These are phyloP conservation scores for Athrips mouffetella DNA, from an alignment of 2,888 invertebrate genomes.

Conservation along the genomic window DNA sequence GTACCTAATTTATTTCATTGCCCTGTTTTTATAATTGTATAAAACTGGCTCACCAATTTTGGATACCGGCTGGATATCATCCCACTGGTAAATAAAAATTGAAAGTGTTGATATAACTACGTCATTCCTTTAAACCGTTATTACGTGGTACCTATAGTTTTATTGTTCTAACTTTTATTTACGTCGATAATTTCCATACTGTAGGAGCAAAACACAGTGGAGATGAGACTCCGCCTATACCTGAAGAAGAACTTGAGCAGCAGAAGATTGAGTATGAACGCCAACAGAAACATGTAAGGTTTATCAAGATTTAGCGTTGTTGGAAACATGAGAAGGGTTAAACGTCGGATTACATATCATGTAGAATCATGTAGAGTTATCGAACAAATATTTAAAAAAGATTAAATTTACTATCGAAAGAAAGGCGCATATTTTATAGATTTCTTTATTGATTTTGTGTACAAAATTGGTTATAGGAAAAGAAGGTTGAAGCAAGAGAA, in stretches of 20 bases:
- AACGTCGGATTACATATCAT: too few relatives aligned
- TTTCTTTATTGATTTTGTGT: neutral
- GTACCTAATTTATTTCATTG: neutral
- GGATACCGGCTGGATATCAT: constrained; percentile 85
- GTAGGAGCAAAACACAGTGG: constrained; percentile 71
- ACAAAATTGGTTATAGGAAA: constrained; percentile 57
- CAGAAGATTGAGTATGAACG: constrained; percentile 81
- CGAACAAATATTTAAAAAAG: too few relatives aligned
- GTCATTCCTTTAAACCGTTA: neutral
- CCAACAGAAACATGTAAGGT: constrained; percentile 75
- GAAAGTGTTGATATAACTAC: neutral
- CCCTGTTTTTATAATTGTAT: constrained; percentile 18
- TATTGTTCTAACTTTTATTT: neutral
- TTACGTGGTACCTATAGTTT: neutral
- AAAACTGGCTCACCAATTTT: constrained; percentile 92
- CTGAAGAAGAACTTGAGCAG: constrained; percentile 76
- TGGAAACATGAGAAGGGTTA: too few relatives aligned
- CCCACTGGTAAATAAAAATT: constrained; percentile 81
- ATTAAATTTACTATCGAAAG: too few relatives aligned
- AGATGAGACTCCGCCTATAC: constrained; percentile 72
- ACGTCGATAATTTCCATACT: neutral
- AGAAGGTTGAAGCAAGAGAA: constrained; percentile 77
- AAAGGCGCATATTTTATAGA: too few relatives aligned
- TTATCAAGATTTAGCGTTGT: too few relatives aligned
- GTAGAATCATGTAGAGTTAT: too few relatives aligned